Evolutionary conservation across 2,113 vertebrate species (phyloP).

Genomic region (Hirundichthys speculiger): DNA sequence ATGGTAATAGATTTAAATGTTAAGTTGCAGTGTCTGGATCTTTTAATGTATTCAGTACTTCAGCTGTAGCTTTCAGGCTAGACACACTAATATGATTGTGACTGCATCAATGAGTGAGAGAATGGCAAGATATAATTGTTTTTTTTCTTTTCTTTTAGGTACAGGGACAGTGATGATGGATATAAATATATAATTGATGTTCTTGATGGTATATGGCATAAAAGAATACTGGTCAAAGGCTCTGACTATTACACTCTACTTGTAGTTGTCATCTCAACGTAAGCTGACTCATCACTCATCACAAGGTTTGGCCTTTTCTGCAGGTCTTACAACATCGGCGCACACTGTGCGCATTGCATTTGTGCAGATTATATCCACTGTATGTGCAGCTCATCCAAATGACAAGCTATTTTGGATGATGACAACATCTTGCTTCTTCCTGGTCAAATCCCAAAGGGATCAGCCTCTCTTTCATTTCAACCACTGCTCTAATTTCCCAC

Average conservation of each 20-base stretch:
- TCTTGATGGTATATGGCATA: no score
- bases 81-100: not conserved
- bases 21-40: not conserved
- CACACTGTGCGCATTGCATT: not conserved
- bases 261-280: no score
- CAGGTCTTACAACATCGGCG: not conserved
- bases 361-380: not conserved
- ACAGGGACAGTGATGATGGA: no score
- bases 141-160: not conserved
- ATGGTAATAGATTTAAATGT: not conserved
- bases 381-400: constrained; percentile 33
- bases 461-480: constrained; percentile 49
- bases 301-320: not conserved
- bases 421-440: constrained; percentile 54
- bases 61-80: not conserved
- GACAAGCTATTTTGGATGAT: constrained; percentile 64
- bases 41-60: not conserved
- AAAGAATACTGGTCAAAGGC: no score
- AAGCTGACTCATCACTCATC: not conserved
- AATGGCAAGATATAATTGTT: not conserved
- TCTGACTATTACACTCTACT: no score
- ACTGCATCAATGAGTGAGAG: not conserved
- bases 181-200: no score
- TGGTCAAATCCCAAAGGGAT: constrained; percentile 57
- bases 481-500: constrained; percentile 51